Evolutionary conservation across 2,888 invertebrate genomes (phyloP).

Genomic region (Parasteatoda lunata): DNA sequence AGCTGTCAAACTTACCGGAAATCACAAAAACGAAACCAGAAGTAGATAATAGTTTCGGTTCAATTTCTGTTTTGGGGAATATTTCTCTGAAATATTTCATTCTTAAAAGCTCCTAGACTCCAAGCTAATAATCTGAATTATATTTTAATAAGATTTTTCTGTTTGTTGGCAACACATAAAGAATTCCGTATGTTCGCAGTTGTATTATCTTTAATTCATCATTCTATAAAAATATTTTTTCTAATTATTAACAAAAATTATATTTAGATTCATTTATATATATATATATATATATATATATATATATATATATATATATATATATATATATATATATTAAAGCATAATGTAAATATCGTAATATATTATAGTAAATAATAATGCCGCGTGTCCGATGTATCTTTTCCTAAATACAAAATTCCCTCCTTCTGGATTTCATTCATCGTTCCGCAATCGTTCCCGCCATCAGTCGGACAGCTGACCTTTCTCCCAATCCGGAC

Average conservation of each 20-base stretch:
- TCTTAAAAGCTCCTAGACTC: too few relatives aligned
- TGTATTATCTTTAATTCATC: too few relatives aligned
- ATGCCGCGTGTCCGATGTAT: constrained; percentile 24
- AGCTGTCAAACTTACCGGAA: too few relatives aligned
- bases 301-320: not conserved
- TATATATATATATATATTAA: not conserved
- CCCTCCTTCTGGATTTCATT: constrained; percentile 22
- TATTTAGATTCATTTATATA: not conserved
- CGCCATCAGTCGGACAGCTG: constrained; percentile 45
- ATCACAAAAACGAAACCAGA: too few relatives aligned
- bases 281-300: not conserved
- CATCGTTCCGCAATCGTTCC: constrained; percentile 8
- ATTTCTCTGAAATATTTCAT: too few relatives aligned
- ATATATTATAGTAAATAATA: not conserved
- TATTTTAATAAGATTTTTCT: too few relatives aligned
- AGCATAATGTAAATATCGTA: not conserved
- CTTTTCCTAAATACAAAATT: constrained; percentile 30
- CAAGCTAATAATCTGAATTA: too few relatives aligned
- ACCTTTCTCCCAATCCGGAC: constrained; percentile 45
- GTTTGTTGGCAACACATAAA: too few relatives aligned
- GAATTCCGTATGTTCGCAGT: too few relatives aligned
- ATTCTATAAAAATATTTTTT: not conserved
- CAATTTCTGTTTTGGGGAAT: too few relatives aligned
- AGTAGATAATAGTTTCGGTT: too few relatives aligned
- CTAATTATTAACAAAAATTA: not conserved